Evolutionary conservation across 2,888 invertebrate species (phyloP), one percentile per base, ranked within the genome.

Genomic region (Cancer borealis): DNA sequence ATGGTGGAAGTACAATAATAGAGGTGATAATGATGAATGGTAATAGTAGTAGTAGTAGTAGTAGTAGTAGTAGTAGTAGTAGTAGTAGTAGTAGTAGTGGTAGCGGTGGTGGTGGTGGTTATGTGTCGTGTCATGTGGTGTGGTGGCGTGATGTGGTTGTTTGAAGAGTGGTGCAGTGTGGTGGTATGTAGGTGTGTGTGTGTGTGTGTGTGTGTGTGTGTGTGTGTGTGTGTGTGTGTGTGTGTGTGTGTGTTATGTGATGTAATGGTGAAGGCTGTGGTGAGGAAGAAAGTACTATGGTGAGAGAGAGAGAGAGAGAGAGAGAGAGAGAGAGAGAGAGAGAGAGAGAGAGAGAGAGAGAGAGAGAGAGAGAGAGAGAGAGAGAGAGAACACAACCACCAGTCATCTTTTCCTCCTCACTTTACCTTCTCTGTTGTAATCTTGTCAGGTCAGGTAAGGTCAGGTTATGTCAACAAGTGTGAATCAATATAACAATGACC

Each of bases 281-380:
- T 8, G 79, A 30, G 26, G 10, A 21, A 66, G 66, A 6, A 21
- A 66, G 66, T 17, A 21, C 12, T 14, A 26, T 17, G 21, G 79
- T 21, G 79, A 30, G 79, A 30, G 26, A 30, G 12, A 30, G 12
- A 12, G 26, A 30, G 30, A 79, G 79, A 79, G 79, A 79, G 79
- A 79, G 79, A 73, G 73, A 73, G 73, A 73, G 73, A 73, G 73
- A 73, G 26, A 73, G 26, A 73, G 73, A n/a, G 66, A 66, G 66
- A 66, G 66, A 66, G 66, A 66, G 66, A 66, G 66, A 66, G 66
- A 66, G 66, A 73, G 73, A 73, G 73, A 73, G 73, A 73, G 73
- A 73, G 73, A 73, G 73, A 73, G 73, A 73, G 73, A 73, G 73
- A 73, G 73, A 73, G 73, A 73, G 73, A 73, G 73, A 73, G 73